Evolutionary conservation across 1,140 invertebrate species (phyloP), one percentile per base, ranked within the genome.

Genomic region (Rhynchophorus ferrugineus): DNA sequence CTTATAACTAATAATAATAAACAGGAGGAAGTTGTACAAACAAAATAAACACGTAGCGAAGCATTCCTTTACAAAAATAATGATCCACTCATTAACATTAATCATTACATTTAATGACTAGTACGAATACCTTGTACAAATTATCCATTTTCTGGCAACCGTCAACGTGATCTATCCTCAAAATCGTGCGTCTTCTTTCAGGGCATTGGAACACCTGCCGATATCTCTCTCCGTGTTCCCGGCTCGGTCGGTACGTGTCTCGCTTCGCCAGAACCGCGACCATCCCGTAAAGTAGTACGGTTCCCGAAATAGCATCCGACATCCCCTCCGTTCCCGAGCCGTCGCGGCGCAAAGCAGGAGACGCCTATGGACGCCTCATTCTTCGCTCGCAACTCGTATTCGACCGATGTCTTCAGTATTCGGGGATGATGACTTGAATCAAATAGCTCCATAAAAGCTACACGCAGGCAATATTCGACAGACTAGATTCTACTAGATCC

Each of bases 321-420:
- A 57, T 64, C 64, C 41, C 58, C 65, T 66, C 69, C 68, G 63
- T 45, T 45, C 43, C 43, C 61, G 61, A 66, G 44, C 22, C 44
- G 19, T 21, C 66, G 61, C 68, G 65, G 63, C 55, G 54, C 62
- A 41, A 61, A 52, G 66, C 67, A 64, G 64, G 69, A 68, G 66
- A 69, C 64, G 37, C 63, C 61, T 60, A n/a, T n/a, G 60, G 64
- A 62, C 62, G 59, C 63, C 54, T 63, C 79, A 83, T 79, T 82
- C 79, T 80, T 80, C 80, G 80, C 80, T 81, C 78, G 79, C 82
- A 81, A 83, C 82, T 84, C 80, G 80, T 81, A 84, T 84, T 84
- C 84, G 84, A 87, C 82, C 84, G 84, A 87, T 85, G 85, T 86
- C 84, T 87, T 81, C 81, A 83, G 81, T 53, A 62, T 82, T 81